Conservation (phyloP, 2,797 vertebrate genomes). For the Sorex maritimensis region DNA sequence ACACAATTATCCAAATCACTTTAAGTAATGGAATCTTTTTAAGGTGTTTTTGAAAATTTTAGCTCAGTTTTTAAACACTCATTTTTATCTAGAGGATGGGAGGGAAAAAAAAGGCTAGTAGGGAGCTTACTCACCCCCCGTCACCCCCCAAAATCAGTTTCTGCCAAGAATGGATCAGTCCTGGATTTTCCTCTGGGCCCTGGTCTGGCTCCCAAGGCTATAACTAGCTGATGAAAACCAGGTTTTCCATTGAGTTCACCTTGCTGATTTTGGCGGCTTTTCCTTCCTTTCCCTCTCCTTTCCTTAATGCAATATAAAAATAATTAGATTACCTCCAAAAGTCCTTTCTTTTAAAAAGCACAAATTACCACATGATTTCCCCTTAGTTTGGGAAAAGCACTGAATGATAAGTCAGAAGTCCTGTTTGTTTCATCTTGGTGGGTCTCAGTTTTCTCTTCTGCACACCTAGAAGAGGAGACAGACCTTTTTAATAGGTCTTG, state of each 20-base stretch:
- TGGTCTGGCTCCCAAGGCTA: constrained; percentile 50
- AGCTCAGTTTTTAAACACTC: constrained; percentile 92
- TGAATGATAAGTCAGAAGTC: neutral
- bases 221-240: constrained; percentile 25
- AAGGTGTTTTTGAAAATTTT: constrained; percentile 94
- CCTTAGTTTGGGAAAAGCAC: neutral
- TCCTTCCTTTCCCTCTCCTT: constrained; percentile 21
- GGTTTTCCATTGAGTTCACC: constrained; percentile 67
- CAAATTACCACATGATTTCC: neutral
- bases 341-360: constrained; percentile 49
- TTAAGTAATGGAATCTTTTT: constrained; percentile 97
- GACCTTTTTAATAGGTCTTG: neutral
- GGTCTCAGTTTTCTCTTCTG: neutral
- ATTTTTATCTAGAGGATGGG: constrained; percentile 88
- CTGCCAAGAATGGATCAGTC: constrained; percentile 83
- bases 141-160: constrained; percentile 78
- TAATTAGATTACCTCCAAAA: constrained; percentile 16
- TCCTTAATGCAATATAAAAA: constrained; percentile 45
- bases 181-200: constrained; percentile 39
- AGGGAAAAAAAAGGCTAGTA: constrained; percentile 85
- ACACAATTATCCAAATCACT: constrained; percentile 96
- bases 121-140: constrained; percentile 80
- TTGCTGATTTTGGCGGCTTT: constrained; percentile 60
- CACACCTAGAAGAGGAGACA: neutral
- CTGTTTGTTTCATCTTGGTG: neutral